phyloP scores from a whole-genome alignment of 2,113 vertebrate genomes.

The Leucoraja erinaceus region DNA sequence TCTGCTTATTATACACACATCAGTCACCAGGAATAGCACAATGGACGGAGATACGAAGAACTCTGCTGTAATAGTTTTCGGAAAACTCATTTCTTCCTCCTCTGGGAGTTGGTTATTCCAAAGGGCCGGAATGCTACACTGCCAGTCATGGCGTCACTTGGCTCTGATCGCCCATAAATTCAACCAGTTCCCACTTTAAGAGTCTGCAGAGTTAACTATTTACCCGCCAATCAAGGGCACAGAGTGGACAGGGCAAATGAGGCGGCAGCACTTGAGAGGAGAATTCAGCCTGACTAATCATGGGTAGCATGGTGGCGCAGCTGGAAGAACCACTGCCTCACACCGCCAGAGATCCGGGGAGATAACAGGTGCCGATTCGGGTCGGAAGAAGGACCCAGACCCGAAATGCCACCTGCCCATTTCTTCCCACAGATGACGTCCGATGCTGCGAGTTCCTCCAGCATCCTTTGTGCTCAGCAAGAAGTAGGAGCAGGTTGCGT shows the following conservation, averaged over 20 bases:
- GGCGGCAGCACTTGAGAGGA: not conserved
- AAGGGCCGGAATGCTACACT: not conserved
- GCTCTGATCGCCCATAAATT: constrained; percentile 5
- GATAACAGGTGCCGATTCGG: too few relatives aligned
- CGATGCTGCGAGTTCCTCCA: too few relatives aligned
- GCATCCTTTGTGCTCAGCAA: too few relatives aligned
- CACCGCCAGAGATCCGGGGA: too few relatives aligned
- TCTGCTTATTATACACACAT: not conserved
- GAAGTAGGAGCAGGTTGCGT: too few relatives aligned
- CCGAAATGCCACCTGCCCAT: too few relatives aligned
- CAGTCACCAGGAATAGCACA: not conserved
- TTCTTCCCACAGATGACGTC: too few relatives aligned
- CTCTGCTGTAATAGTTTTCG: not conserved
- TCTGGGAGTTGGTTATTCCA: not conserved
- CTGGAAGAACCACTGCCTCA: too few relatives aligned
- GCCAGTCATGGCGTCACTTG: not conserved
- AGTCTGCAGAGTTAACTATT: not conserved
- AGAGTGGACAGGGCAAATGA: not conserved
- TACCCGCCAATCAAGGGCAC: not conserved
- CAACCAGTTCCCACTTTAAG: not conserved
- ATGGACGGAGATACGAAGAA: not conserved
- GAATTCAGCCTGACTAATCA: not conserved
- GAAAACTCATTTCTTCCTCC: constrained; percentile 1
- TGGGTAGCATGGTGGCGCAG: too few relatives aligned
- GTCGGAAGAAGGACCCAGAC: too few relatives aligned